Evolutionary conservation across 2,113 vertebrate genomes (phyloP).

Genomic region (Gasterosteus nipponicus): DNA sequence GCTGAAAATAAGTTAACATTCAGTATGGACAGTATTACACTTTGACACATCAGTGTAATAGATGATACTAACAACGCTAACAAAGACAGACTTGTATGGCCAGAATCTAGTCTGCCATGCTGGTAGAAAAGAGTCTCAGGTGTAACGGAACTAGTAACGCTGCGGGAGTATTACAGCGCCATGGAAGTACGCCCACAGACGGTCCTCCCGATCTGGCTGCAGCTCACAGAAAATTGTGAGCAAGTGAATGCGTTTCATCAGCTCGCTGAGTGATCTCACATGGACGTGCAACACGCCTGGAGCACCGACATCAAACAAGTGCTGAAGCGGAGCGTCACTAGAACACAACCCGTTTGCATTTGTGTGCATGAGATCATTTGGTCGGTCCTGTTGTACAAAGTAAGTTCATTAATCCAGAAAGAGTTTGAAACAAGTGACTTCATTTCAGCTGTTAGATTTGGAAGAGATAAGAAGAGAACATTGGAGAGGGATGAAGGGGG

Average conservation of each 20-base stretch:
- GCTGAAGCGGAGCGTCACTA: neutral
- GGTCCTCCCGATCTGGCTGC: neutral
- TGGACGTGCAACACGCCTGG: neutral
- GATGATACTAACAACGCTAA: neutral
- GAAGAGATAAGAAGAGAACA: neutral
- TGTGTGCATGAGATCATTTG: neutral
- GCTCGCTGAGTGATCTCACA: neutral
- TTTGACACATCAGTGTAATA: conserved; percentile 38
- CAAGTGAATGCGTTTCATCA: neutral
- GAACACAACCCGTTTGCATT: neutral
- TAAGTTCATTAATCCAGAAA: neutral
- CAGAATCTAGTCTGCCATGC: neutral
- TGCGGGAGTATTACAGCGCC: neutral
- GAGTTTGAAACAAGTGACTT: conserved; percentile 3
- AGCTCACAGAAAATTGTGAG: neutral
- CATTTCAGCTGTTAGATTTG: conserved; percentile 2
- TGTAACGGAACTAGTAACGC: neutral
- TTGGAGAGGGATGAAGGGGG: neutral
- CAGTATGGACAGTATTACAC: conserved; percentile 42
- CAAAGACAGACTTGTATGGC: conserved; percentile 1
- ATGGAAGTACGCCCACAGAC: neutral
- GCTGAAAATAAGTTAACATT: conserved; percentile 64
- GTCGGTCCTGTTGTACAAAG: conserved; percentile 15
- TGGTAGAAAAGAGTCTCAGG: neutral
- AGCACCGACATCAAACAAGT: neutral